Base-by-base conservation (phyloP, 2,113 vertebrate species). In the Sylvilagus bachmani region DNA sequence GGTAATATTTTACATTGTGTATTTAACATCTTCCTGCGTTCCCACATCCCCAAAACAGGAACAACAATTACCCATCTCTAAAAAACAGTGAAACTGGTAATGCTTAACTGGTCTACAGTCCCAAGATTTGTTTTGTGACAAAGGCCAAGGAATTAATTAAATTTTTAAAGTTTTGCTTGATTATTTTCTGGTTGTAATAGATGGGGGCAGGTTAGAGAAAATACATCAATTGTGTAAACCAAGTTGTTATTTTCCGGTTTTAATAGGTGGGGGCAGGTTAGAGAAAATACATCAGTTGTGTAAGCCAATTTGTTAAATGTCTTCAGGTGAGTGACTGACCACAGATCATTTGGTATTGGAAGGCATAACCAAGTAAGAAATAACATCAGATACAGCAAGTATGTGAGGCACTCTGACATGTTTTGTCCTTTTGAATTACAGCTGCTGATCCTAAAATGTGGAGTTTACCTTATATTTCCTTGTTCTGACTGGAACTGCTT, bases 171-270 rank as follows among this genome's bases (percentile, higher is more conserved):
- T 2, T 91, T 88, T 77, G 17, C 33, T 79, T 66, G 6, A 36
- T 77, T 10, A 22, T 84, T 62, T 89, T 83, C 79, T 86, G n/a
- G 19, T 70, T 78, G 90, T 81, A 74, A 81, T 64, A 92, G 24
- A 36, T 77, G 44, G 36, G 25, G 19, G 14, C 5, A 27, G 13
- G 6, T 49, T 58, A 64, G 66, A 81, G 55, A 88, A 78, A 92
- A 27, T 44, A 38, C 27, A 16, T 70, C 12, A 24, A 22, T 81
- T 62, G 70, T 62, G 80, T 75, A 67, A 90, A 31, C 27, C 70
- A 66, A 58, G 79, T 64, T 64, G 69, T 13, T 10, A 22, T 84
- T 62, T 89, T 83, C 79, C 84, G n/a, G 12, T 70, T 78, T 92
- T 81, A 74, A 81, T 64, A 92, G 24, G n/a, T 77, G 53, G 36